A percentile compares a stretch with the other conserved stretches of the same genome.
These are phyloP conservation scores for Sciurus vulgaris DNA, from an alignment of 2,797 vertebrate species.

Conservation along the genomic window DNA sequence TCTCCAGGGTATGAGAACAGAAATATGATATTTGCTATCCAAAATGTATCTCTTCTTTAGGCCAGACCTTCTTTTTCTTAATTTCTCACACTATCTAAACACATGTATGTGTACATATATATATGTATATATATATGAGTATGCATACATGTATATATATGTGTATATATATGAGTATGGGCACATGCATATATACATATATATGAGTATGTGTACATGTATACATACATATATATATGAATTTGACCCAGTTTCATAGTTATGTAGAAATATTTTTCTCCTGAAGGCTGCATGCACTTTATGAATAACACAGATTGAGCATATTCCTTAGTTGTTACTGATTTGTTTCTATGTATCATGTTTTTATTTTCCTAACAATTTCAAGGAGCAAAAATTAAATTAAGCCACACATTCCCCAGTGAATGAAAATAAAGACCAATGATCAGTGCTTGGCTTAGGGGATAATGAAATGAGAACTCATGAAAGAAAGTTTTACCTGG, in stretches of 20 bases:
- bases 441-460: constrained; percentile 33
- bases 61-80: background rate
- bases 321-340: background rate
- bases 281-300: background rate
- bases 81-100: background rate
- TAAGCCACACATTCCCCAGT: background rate
- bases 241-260: background rate
- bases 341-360: background rate
- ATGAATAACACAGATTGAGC: background rate
- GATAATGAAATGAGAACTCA: constrained; percentile 46
- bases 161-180: background rate
- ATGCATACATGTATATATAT: background rate
- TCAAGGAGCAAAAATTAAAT: constrained; percentile 38
- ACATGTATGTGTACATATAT: background rate
- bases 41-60: constrained; percentile 46
- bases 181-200: too few relatives aligned
- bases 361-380: constrained; percentile 57
- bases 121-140: background rate
- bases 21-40: background rate
- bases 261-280: background rate
- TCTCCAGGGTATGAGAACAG: background rate
- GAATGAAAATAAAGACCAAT: constrained; percentile 59
- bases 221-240: background rate
- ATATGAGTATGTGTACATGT: too few relatives aligned
- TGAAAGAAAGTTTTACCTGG: background rate